Percentiles rank a stretch among this genome's conserved stretches.
Conservation (phyloP, 2,888 invertebrate genomes). For the Marronus borbonicus region DNA sequence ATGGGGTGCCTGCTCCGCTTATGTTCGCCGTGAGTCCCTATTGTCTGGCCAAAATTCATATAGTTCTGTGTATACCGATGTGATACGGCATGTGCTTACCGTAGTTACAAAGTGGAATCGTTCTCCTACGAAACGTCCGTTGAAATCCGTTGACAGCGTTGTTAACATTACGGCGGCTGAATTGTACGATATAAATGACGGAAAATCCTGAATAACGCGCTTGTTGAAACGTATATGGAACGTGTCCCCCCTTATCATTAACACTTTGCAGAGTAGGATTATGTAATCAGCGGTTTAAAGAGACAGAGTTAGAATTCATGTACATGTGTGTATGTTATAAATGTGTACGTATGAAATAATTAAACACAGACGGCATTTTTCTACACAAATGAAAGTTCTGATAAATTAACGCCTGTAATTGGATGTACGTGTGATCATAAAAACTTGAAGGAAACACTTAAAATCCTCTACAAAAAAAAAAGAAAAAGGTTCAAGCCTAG, state of each 20-base stretch:
- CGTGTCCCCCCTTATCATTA: not conserved
- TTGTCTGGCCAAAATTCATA: constrained; percentile 22
- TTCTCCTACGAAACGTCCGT: constrained; percentile 23
- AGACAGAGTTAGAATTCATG: no score
- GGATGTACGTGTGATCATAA: no score
- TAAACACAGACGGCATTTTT: no score
- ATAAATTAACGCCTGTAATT: no score
- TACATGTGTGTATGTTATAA: no score
- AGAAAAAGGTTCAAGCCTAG: no score
- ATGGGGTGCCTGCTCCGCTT: constrained; percentile 8
- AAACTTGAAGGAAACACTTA: no score
- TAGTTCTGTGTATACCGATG: not conserved
- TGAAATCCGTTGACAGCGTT: constrained; percentile 8
- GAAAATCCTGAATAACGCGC: constrained; percentile 3
- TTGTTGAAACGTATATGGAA: not conserved
- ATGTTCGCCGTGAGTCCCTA: constrained; percentile 13
- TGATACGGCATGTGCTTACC: not conserved
- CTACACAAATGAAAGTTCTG: no score
- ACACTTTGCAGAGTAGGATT: not conserved
- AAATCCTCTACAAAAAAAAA: no score
- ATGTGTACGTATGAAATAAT: no score
- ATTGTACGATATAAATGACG: constrained; percentile 9
- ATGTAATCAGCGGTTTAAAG: not conserved
- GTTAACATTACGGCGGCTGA: not conserved
- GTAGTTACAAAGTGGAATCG: constrained; percentile 8